A percentile compares a stretch with the other conserved stretches of the same genome.
Evolutionary conservation across 2,888 invertebrate genomes (phyloP).

Genomic region (Hyppa rectilinea): DNA sequence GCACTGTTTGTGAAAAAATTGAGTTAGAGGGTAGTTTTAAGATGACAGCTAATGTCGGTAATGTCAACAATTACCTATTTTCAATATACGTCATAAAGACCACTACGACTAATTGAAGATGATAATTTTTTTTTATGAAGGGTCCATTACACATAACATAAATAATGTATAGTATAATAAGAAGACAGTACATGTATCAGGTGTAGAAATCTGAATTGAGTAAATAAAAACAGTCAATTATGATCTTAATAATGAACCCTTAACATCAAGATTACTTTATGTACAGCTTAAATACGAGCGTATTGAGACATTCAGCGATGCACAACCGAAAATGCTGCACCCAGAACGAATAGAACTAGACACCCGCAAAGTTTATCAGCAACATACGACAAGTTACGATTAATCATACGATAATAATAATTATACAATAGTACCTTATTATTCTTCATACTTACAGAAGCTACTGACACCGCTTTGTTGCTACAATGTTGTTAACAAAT

Average conservation of each 20-base stretch:
- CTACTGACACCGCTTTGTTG: not conserved
- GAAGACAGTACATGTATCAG: not conserved
- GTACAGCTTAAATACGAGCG: conserved; percentile 24
- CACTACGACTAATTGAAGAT: not conserved
- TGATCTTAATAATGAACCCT: not conserved
- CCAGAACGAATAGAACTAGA: not conserved
- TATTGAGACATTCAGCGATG: conserved; percentile 2
- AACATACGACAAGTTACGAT: not conserved
- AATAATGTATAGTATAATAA: not conserved
- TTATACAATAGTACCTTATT: not conserved
- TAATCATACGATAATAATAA: not conserved
- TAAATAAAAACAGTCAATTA: not conserved
- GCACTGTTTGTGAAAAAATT: conserved; percentile 83
- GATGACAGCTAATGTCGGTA: not conserved
- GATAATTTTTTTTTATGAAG: too few species aligned
- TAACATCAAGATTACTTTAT: conserved; percentile 15
- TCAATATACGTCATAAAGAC: not conserved
- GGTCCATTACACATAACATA: not conserved
- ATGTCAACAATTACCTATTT: not conserved
- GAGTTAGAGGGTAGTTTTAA: conserved; percentile 9
- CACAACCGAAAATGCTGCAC: not conserved
- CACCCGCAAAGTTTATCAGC: not conserved
- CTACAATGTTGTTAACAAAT: conserved; percentile 20
- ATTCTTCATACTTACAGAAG: conserved; percentile 21
- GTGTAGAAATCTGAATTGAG: not conserved